These are phyloP conservation scores for Folsomia manolachei DNA, from an alignment of 2,888 invertebrate genomes.

Conservation along the genomic window DNA sequence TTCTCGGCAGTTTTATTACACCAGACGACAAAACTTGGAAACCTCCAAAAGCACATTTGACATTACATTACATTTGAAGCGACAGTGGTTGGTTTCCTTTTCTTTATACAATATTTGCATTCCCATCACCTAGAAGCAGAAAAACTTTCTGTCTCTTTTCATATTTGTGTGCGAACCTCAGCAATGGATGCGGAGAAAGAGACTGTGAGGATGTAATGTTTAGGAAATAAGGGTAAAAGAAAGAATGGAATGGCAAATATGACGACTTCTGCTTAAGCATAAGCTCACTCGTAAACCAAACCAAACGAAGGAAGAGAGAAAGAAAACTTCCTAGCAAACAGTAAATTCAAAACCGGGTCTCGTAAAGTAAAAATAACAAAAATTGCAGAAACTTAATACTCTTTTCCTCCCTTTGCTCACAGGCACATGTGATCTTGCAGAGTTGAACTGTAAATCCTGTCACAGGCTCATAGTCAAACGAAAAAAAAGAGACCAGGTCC, in stretches of 20 bases:
- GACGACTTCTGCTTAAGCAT: not conserved
- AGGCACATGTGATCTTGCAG: too few species aligned
- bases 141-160: not conserved
- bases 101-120: not conserved
- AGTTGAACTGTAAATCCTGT: too few species aligned
- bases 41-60: too few species aligned
- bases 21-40: not conserved
- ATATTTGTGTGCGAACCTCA: not conserved
- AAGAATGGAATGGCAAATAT: not conserved
- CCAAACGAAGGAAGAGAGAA: too few species aligned
- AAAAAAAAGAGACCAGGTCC: too few species aligned
- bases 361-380: not conserved
- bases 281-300: not conserved
- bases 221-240: not conserved
- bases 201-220: too few species aligned
- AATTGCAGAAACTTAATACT: not conserved
- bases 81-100: not conserved
- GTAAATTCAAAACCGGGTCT: not conserved
- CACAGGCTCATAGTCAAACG: too few species aligned
- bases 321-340: too few species aligned
- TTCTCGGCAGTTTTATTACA: constrained; percentile 7
- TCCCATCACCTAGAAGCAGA: not conserved
- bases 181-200: not conserved
- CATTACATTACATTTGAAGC: too few species aligned
- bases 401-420: not conserved